Evolutionary conservation across 92 coral and sea anemone genomes (phyloP), one percentile per base, ranked within the genome.

Genomic region (Diadumene lineata): DNA sequence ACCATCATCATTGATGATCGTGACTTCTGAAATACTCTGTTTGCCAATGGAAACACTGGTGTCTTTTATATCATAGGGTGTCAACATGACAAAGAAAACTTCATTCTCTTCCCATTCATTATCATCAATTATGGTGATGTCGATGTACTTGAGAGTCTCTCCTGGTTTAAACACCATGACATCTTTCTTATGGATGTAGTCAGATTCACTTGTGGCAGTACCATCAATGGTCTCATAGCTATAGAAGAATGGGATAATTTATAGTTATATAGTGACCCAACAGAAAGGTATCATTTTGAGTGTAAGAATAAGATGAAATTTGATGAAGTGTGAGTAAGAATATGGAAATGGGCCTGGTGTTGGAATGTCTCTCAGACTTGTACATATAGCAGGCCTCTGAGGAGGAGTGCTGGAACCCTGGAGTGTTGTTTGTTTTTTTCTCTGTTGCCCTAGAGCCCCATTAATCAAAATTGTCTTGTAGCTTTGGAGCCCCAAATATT

Each of bases 41-140:
- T 82, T 85, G 72, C 98, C 98, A 66, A 92, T 77, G 13, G 74
- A 79, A 15, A 90, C 93, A 16, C 82, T 72, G 19, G 73, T 26
- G 43, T 94, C 96, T 29, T 88, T 92, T 23, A 84, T 74, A 69
- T 94, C 91, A 76, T 81, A 89, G n/a, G 84, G 68, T 7, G 93
- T 72, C 50, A 94, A 72, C 82, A 90, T 94, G 29, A 94, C 74
- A 70, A 94, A 94, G 89, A 94, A 94, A 21, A 94, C 89, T 68
- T 94, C 98, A 56, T 94, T 92, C 48, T 92, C 97, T 74, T 94
- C 98, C 98, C 98, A 94, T 48, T 94, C 96, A 63, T 94, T 89
- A 74, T 94, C 98, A 66, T 94, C 98, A 55, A 94, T 80, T 53
- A 94, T 94, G 17, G 92, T 87, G 58, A 94, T 89, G 60, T 90